These are phyloP conservation scores for Rissa tridactyla DNA, from an alignment of 2,113 vertebrate genomes.

Conservation along the genomic window DNA sequence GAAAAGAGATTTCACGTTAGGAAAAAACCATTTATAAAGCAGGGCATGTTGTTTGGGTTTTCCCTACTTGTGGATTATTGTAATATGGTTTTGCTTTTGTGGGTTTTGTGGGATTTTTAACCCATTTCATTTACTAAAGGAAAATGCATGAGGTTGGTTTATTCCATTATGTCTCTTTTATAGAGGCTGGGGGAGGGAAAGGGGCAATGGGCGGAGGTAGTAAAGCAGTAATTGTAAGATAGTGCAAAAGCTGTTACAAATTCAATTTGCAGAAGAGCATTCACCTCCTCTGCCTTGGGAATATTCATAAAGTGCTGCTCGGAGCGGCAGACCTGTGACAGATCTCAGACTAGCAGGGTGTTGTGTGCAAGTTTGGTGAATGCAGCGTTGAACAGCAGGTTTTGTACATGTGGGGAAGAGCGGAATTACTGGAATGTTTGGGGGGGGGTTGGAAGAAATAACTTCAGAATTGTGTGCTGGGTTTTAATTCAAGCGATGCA, in stretches of 20 bases:
- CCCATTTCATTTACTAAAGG: not conserved
- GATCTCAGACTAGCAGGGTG: not conserved
- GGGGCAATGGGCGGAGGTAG: conserved; percentile 25
- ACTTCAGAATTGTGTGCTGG: not conserved
- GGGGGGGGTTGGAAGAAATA: not conserved
- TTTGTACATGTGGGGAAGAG: not conserved
- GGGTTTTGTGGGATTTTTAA: not conserved
- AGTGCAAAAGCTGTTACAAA: conserved; percentile 62
- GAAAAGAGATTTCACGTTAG: not conserved
- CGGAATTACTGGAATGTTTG: not conserved
- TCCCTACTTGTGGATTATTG: not conserved
- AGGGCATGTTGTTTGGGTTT: not conserved
- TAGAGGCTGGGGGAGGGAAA: conserved; percentile 19
- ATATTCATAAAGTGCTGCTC: conserved; percentile 43
- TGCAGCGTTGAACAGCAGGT: not conserved
- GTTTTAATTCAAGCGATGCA: not conserved
- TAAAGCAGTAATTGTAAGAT: conserved; percentile 32
- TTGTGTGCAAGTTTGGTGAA: not conserved
- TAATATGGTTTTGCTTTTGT: not conserved
- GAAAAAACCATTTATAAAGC: not conserved
- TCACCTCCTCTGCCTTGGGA: conserved; percentile 54
- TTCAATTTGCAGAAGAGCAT: conserved; percentile 59
- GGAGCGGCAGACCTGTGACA: not conserved
- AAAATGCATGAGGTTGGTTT: conserved; percentile 40
- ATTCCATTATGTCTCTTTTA: conserved; percentile 35